phyloP scores from a whole-genome alignment of 2,888 invertebrate species.

The Gerris lacustris region DNA sequence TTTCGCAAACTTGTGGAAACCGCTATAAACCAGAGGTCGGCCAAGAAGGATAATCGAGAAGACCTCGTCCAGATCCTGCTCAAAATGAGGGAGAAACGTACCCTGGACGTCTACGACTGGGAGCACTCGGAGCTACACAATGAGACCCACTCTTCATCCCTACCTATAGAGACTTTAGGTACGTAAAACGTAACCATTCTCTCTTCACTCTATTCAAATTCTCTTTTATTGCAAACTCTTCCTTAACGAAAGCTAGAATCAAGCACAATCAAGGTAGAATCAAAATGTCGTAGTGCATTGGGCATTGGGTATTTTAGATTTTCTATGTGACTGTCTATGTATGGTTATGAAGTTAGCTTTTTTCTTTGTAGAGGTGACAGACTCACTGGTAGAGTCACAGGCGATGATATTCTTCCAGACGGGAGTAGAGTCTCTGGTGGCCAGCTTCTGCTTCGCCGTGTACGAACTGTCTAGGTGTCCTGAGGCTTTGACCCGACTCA shows the following conservation, averaged over 20 bases:
- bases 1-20: background rate
- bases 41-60: conserved; percentile 3
- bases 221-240: too few species aligned
- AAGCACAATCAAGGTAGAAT: too few species aligned
- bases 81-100: conserved; percentile 14
- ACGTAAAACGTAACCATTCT: background rate
- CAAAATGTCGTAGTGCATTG: too few species aligned
- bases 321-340: too few species aligned
- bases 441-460: background rate
- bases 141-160: background rate
- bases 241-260: too few species aligned
- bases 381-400: conserved; percentile 17
- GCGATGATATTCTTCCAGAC: conserved; percentile 18
- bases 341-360: background rate
- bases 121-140: background rate
- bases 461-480: background rate
- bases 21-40: background rate
- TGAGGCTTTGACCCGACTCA: background rate
- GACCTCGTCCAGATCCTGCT: conserved; percentile 20
- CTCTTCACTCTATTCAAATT: too few species aligned
- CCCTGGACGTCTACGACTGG: conserved; percentile 13
- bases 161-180: background rate
- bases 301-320: too few species aligned
- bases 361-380: conserved; percentile 11
- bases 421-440: conserved; percentile 16